phyloP scores from a whole-genome alignment of 1,140 invertebrate genomes.

The Drosophila orena region DNA sequence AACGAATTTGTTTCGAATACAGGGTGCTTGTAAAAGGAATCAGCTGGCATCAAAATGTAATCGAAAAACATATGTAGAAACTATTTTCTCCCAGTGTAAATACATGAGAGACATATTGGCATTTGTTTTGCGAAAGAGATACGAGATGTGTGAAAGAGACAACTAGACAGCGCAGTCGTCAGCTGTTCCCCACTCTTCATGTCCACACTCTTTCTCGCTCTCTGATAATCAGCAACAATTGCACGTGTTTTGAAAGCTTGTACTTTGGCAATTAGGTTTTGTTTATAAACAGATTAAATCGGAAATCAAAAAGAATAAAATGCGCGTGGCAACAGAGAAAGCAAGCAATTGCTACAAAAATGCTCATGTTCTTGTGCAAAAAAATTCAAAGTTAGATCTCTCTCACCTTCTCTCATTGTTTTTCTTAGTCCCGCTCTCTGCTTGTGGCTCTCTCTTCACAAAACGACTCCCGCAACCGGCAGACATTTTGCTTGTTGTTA shows the following conservation, averaged over 20 bases:
- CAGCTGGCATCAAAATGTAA: too few species aligned
- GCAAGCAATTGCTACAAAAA: neutral
- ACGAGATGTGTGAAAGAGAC: constrained; percentile 17
- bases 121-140: too few species aligned
- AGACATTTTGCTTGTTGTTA: constrained; percentile 9
- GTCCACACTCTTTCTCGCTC: constrained; percentile 3
- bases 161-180: constrained; percentile 9
- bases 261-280: neutral
- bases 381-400: neutral
- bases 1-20: too few species aligned
- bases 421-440: constrained; percentile 20
- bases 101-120: neutral
- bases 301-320: neutral
- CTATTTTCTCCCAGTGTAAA: too few species aligned
- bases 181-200: constrained; percentile 23
- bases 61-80: too few species aligned
- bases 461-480: constrained; percentile 23
- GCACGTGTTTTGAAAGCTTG: constrained; percentile 27
- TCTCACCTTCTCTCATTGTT: neutral
- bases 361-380: neutral
- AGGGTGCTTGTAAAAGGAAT: too few species aligned
- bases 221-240: constrained; percentile 12
- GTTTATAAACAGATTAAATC: constrained; percentile 7
- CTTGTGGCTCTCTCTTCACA: constrained; percentile 26
- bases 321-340: neutral